Base-by-base conservation (phyloP, 2,888 invertebrate genomes). In the Lithophane socia region DNA sequence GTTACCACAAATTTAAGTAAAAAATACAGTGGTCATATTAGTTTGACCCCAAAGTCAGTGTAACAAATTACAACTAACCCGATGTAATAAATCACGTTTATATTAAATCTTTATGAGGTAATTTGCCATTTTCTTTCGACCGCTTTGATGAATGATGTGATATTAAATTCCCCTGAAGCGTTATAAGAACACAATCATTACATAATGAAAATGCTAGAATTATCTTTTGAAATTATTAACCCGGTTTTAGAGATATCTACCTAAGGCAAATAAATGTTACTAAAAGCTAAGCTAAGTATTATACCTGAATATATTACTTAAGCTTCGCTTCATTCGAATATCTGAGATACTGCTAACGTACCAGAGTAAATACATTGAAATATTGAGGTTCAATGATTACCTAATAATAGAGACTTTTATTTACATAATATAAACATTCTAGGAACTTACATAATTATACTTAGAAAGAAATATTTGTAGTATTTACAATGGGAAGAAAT, bases 281-380 rank as follows among this genome's bases (percentile, higher is more conserved):
- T 29, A 79, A 88, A 89, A 90, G 2, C n/a, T n/a, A 29, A 29
- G 29, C 18, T 18, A 37, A 49, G 29, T 49, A n/a, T 49, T 29
- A 47, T 18, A 7, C 21, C 18, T 52, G 1, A 54, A 47, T 18
- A 73, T 70, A 58, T 69, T 29, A 42, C 24, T 13, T 10, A 21
- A 44, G 16, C 4, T n/a, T 56, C 5, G 9, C 1, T 18, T 73
- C 0, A 16, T 44, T 44, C 10, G 29, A 29, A 56, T 56, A 69
- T 21, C 21, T 29, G 29, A 44, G 5, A 24, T 7, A 66, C 12
- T 47, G 10, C 24, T 49, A 24, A 47, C 24, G 24, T 42, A 52
- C 10, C 7, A 16, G 18, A 49, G 18, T 24, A 44, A 13, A 47
- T 73, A n/a, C 8, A n/a, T 8, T 42, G 0, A 16, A 67, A 44